phyloP scores from a whole-genome alignment of 2,888 invertebrate species.

The Stenolophus ochropezus region DNA sequence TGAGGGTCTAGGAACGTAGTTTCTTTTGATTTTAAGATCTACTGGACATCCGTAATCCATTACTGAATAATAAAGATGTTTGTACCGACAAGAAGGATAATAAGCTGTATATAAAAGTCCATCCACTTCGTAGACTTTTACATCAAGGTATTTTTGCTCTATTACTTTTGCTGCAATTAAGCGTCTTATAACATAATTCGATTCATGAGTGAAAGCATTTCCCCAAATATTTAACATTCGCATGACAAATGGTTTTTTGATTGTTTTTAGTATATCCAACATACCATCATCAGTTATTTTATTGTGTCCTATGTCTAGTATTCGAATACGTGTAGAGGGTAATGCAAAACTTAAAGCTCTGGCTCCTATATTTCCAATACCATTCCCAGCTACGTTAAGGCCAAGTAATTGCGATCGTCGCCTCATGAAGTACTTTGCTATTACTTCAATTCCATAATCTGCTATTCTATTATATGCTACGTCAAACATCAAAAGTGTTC shows the following conservation, averaged over 20 bases:
- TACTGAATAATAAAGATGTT: slow-evolving; percentile 76
- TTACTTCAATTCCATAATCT: slow-evolving; percentile 76
- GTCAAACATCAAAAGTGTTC: slow-evolving; percentile 76
- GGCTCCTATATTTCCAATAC: slow-evolving; percentile 76
- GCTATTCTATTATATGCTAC: slow-evolving; percentile 78
- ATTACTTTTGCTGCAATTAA: slow-evolving; percentile 71
- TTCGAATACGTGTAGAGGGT: slow-evolving; percentile 77
- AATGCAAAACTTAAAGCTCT: slow-evolving; percentile 75
- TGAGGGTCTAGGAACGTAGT: slow-evolving; percentile 65
- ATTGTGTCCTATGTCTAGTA: slow-evolving; percentile 77
- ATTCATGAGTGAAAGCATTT: slow-evolving; percentile 69
- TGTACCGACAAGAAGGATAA: slow-evolving; percentile 73
- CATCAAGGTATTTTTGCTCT: slow-evolving; percentile 72
- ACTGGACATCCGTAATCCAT: slow-evolving; percentile 72
- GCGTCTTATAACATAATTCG: slow-evolving; percentile 70
- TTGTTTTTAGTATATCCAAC: slow-evolving; percentile 74
- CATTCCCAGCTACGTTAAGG: slow-evolving; percentile 77
- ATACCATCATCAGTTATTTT: slow-evolving; percentile 75
- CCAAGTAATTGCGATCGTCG: slow-evolving; percentile 74
- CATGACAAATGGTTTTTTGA: slow-evolving; percentile 75
- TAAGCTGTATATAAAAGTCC: slow-evolving; percentile 70
- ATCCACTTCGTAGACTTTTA: slow-evolving; percentile 72
- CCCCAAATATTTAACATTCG: slow-evolving; percentile 72
- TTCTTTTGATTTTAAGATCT: slow-evolving; percentile 69
- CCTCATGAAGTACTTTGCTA: slow-evolving; percentile 75